These are phyloP conservation scores for Drosophila monieri DNA, from an alignment of 2,888 invertebrate genomes.

Conservation along the genomic window DNA sequence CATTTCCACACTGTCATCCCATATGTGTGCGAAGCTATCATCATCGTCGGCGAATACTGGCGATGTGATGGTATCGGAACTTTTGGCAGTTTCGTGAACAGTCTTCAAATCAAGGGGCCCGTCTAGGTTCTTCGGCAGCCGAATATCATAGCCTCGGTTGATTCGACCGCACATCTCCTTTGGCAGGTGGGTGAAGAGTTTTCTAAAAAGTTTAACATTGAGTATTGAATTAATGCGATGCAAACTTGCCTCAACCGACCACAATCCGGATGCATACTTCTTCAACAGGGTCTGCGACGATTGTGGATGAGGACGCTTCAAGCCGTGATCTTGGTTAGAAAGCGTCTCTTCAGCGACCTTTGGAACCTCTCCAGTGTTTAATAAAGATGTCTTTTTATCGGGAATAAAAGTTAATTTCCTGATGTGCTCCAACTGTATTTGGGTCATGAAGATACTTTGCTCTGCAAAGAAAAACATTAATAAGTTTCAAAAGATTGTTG, in stretches of 20 bases:
- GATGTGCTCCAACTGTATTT: conserved; percentile 82
- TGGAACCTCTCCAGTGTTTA: conserved; percentile 11
- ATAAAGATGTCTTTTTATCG: conserved; percentile 50
- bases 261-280: conserved; percentile 73
- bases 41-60: conserved; percentile 51
- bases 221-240: not conserved
- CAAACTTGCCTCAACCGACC: conserved; percentile 44
- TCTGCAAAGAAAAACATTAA: conserved; percentile 55
- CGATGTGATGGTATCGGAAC: conserved; percentile 23
- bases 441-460: conserved; percentile 80
- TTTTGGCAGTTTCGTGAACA: not conserved
- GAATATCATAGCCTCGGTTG: conserved; percentile 65
- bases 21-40: conserved; percentile 24
- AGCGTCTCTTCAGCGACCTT: conserved; percentile 10
- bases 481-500: not conserved
- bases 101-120: not conserved
- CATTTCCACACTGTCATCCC: conserved; percentile 9
- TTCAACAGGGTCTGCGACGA: conserved; percentile 62
- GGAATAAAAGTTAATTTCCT: conserved; percentile 79
- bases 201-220: conserved; percentile 50
- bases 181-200: conserved; percentile 47
- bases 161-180: conserved; percentile 76
- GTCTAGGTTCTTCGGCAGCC: conserved; percentile 19
- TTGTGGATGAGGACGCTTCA: conserved; percentile 15
- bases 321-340: not conserved